A percentile compares a stretch with the other conserved stretches of the same genome.
These are phyloP conservation scores for Pedetes capensis DNA, from an alignment of 2,113 vertebrate species.

Conservation along the genomic window DNA sequence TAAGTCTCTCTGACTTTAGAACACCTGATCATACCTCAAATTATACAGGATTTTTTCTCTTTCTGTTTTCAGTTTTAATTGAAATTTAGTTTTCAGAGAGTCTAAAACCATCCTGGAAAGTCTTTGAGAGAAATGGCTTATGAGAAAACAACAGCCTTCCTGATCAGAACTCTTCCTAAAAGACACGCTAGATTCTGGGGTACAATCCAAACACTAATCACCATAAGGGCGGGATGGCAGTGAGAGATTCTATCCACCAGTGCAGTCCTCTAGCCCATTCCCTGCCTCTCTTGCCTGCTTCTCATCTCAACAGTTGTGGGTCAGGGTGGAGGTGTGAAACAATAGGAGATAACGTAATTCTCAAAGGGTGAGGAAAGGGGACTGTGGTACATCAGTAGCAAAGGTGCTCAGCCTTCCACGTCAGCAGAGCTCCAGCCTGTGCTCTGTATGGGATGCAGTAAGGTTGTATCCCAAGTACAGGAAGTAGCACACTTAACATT, in stretches of 20 bases:
- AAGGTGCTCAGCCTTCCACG: fast-evolving
- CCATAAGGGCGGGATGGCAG: background rate
- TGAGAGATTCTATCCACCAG: background rate
- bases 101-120: background rate
- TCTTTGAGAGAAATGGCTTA: background rate
- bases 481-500: fast-evolving
- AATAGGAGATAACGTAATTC: background rate
- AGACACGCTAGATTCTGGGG: background rate
- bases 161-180: background rate
- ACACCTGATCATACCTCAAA: background rate
- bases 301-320: background rate
- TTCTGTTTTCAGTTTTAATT: background rate
- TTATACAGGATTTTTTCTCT: background rate
- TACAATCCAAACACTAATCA: background rate
- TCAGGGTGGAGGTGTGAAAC: fast-evolving
- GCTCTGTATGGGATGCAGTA: background rate
- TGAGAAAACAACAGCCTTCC: background rate
- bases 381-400: fast-evolving
- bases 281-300: fast-evolving
- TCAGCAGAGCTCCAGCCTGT: fast-evolving
- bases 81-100: background rate
- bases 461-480: no score
- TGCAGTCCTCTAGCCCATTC: no score
- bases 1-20: background rate
- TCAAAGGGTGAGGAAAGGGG: no score